Evolutionary conservation across 2,113 vertebrate species (phyloP).

Genomic region (Myodes glareolus): DNA sequence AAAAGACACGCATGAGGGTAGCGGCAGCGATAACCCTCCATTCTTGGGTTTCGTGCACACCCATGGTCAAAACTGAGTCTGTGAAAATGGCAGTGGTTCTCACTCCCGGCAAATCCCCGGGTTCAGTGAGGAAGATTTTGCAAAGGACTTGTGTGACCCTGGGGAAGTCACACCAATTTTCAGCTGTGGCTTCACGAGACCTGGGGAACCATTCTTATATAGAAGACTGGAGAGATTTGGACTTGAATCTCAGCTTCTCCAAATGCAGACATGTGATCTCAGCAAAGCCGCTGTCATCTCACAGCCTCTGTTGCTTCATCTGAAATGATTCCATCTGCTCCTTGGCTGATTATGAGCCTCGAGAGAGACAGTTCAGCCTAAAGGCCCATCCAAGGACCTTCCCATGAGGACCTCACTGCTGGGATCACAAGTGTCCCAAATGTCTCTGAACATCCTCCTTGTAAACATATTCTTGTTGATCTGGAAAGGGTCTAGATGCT

Average conservation of each 20-base stretch:
- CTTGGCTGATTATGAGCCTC: background rate
- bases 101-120: background rate
- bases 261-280: background rate
- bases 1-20: background rate
- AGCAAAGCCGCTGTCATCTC: background rate
- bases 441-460: background rate
- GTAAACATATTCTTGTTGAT: background rate
- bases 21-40: no score
- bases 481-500: background rate
- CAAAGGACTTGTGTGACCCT: background rate
- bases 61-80: background rate
- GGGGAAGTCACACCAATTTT: background rate
- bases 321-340: background rate
- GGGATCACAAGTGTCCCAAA: background rate
- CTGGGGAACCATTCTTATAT: background rate
- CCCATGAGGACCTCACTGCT: background rate
- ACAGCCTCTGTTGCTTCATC: background rate
- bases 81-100: background rate
- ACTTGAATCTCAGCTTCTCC: background rate
- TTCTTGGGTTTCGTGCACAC: background rate
- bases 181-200: background rate
- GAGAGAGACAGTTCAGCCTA: background rate
- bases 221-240: background rate
- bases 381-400: background rate
- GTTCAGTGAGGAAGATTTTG: background rate